Conservation (phyloP, 2,888 invertebrate genomes). For the Chorisops tibialis region DNA sequence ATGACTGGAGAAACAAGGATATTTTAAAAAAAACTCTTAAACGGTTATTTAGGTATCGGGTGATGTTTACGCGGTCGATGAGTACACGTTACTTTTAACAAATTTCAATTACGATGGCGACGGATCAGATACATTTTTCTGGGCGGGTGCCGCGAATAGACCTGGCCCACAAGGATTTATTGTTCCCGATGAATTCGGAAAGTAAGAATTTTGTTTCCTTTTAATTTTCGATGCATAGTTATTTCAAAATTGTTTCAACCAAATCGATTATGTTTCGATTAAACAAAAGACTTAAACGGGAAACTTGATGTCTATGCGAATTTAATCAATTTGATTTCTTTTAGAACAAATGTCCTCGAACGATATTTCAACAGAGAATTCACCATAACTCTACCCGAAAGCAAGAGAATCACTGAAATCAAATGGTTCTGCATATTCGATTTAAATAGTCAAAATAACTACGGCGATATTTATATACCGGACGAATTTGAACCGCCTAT, state of each 20-base stretch:
- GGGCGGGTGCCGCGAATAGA: slow-evolving; percentile 83
- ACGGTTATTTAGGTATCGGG: slow-evolving; percentile 65
- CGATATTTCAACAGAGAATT: slow-evolving; percentile 85
- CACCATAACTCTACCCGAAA: slow-evolving; percentile 75
- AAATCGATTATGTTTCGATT: too few relatives aligned
- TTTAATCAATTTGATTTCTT: too few relatives aligned
- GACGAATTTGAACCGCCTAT: slow-evolving; percentile 86
- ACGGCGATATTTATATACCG: slow-evolving; percentile 85
- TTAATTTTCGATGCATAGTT: too few relatives aligned
- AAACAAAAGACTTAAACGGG: too few relatives aligned
- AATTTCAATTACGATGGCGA: slow-evolving; percentile 88
- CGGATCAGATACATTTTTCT: slow-evolving; percentile 88
- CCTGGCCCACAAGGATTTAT: slow-evolving; percentile 91
- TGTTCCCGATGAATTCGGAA: slow-evolving; percentile 81
- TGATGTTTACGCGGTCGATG: slow-evolving; percentile 84
- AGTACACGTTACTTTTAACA: slow-evolving; percentile 73
- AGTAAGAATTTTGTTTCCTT: slow-evolving; percentile 57
- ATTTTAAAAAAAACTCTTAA: background rate
- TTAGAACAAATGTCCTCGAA: slow-evolving; percentile 77
- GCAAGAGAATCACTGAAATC: slow-evolving; percentile 80
- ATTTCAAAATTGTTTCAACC: too few relatives aligned
- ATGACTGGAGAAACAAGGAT: background rate
- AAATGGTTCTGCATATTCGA: slow-evolving; percentile 90
- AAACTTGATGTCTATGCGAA: too few relatives aligned
- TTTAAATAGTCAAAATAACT: slow-evolving; percentile 79